These are phyloP conservation scores for Apodemus agrarius DNA, from an alignment of 2,797 vertebrate species.

Conservation along the genomic window DNA sequence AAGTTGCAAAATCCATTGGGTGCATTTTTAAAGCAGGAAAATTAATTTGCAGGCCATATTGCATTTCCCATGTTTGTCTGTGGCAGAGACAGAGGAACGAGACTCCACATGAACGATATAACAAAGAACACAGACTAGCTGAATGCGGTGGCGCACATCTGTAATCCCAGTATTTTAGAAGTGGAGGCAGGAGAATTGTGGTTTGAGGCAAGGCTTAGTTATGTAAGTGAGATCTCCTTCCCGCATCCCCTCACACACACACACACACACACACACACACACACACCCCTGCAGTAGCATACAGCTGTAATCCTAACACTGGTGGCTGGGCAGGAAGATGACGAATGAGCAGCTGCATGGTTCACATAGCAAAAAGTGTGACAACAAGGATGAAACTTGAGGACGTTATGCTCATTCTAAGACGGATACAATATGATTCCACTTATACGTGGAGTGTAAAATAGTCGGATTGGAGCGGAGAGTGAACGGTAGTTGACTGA, in stretches of 20 bases:
- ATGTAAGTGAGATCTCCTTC: background rate
- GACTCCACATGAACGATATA: background rate
- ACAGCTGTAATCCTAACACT: background rate
- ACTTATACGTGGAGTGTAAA: background rate
- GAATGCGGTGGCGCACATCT: background rate
- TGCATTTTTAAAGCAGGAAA: slow-evolving; percentile 2
- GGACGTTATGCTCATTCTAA: background rate
- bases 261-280: background rate
- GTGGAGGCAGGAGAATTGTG: background rate
- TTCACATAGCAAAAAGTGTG: background rate
- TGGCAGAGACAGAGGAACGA: slow-evolving; percentile 13
- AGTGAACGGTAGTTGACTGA: background rate
- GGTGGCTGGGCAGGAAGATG: background rate
- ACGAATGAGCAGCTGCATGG: background rate
- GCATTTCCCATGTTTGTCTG: slow-evolving; percentile 34
- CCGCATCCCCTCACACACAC: too few species aligned
- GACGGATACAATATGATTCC: background rate
- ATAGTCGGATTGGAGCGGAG: background rate
- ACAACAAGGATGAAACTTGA: background rate
- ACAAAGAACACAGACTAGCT: background rate
- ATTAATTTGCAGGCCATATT: background rate
- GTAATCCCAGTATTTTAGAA: background rate
- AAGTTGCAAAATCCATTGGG: slow-evolving; percentile 1
- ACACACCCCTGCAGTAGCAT: background rate
- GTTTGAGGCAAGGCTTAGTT: background rate